A percentile compares a stretch with the other conserved stretches of the same genome.
These are phyloP conservation scores for Crypturellus tataupa DNA, from an alignment of 2,797 vertebrate species.

Conservation along the genomic window DNA sequence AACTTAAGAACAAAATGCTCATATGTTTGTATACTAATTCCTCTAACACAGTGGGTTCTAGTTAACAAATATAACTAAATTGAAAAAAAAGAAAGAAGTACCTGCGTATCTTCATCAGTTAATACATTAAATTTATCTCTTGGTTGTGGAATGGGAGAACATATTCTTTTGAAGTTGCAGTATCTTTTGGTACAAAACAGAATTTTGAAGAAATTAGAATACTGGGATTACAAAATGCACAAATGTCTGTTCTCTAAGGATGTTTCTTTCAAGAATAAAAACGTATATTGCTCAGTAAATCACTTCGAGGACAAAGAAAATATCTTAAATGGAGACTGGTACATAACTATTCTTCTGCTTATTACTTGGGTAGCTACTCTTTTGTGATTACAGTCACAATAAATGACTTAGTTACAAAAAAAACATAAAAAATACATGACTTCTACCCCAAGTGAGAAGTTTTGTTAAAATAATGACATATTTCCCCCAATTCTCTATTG, in stretches of 20 bases:
- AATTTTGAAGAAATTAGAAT: not conserved
- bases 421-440: not conserved
- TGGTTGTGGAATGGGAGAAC: constrained; percentile 65
- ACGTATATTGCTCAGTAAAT: not conserved
- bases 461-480: not conserved
- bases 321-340: not conserved
- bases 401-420: not conserved
- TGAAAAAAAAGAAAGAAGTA: not conserved
- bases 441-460: not conserved
- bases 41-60: not conserved
- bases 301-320: not conserved
- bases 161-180: constrained; percentile 4
- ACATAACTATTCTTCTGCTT: not conserved
- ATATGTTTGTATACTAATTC: not conserved
- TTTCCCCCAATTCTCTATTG: not conserved
- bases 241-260: not conserved
- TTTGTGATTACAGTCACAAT: not conserved
- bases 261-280: not conserved
- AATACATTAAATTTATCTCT: constrained; percentile 9
- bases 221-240: not conserved
- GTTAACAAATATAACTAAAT: not conserved
- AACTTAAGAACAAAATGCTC: not conserved
- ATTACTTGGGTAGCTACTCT: not conserved
- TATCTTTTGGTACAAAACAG: constrained; percentile 49
- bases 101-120: constrained; percentile 26